These are phyloP conservation scores for Lasioglossum villosulum DNA, from an alignment of 2,888 invertebrate species.

Conservation along the genomic window DNA sequence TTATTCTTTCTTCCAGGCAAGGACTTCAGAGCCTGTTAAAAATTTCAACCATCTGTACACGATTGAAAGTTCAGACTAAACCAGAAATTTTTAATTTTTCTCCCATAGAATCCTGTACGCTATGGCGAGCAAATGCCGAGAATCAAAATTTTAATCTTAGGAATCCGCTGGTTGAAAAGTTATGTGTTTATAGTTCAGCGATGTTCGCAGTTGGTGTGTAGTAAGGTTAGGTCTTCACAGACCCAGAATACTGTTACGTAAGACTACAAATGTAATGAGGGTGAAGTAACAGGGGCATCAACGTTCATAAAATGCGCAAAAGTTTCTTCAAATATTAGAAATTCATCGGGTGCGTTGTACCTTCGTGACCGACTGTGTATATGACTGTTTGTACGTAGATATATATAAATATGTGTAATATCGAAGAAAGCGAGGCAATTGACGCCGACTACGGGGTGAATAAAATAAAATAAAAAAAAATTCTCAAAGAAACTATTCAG, in stretches of 20 bases:
- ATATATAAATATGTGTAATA: conserved; percentile 10
- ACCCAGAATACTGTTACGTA: not conserved
- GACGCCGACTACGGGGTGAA: conserved; percentile 50
- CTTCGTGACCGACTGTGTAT: not conserved
- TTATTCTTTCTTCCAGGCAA: not conserved
- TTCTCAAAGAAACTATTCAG: conserved; percentile 8
- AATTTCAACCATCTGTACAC: too few species aligned
- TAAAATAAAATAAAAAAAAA: not conserved
- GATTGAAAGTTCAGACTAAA: too few species aligned
- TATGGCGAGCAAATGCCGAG: too few species aligned
- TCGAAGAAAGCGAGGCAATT: conserved; percentile 60
- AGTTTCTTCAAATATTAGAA: not conserved
- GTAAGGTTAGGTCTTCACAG: not conserved
- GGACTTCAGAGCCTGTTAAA: too few species aligned
- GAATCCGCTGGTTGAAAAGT: too few species aligned
- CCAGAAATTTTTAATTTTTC: too few species aligned
- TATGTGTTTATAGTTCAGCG: too few species aligned
- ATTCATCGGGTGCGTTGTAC: not conserved
- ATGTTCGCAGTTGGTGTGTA: too few species aligned
- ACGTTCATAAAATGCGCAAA: not conserved
- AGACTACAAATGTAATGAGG: not conserved
- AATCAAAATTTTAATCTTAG: too few species aligned
- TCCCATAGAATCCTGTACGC: too few species aligned
- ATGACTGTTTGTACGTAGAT: not conserved
- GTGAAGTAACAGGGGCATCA: not conserved